phyloP scores from a whole-genome alignment of 2,888 invertebrate genomes.

The Pantelozetes paolii region DNA sequence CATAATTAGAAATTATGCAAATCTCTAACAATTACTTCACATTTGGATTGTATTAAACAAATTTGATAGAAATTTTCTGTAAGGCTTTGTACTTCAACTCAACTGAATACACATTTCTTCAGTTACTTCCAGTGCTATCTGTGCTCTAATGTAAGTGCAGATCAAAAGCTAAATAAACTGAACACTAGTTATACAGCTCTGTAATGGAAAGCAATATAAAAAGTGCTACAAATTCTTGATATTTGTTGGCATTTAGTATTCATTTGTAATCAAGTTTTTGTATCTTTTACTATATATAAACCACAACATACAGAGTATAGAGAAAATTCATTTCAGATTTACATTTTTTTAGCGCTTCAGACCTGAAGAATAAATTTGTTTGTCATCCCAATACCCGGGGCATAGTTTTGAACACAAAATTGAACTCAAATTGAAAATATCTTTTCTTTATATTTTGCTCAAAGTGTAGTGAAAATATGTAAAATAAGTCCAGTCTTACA shows the following conservation, averaged over 20 bases:
- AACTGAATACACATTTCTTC: neutral
- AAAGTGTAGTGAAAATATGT: neutral
- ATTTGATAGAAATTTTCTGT: neutral
- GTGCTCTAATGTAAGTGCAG: neutral
- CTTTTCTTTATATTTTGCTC: neutral
- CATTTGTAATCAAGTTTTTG: neutral
- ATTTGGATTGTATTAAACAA: slow-evolving; percentile 19
- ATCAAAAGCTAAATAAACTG: neutral
- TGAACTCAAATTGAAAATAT: neutral
- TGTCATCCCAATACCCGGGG: too few relatives aligned
- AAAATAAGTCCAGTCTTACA: neutral
- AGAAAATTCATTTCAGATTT: slow-evolving; percentile 1
- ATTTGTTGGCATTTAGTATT: slow-evolving; percentile 12
- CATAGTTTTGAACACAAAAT: too few relatives aligned
- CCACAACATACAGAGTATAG: too few relatives aligned
- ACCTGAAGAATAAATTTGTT: neutral
- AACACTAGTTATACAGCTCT: too few relatives aligned
- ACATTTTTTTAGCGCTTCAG: neutral
- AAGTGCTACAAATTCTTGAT: slow-evolving; percentile 7
- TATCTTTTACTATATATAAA: neutral
- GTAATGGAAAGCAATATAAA: neutral
- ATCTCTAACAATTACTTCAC: slow-evolving; percentile 19
- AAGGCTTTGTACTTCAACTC: neutral
- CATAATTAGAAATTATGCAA: slow-evolving; percentile 33
- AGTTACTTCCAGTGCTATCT: neutral